Evolutionary conservation across 2,888 invertebrate species (phyloP).

Genomic region (Alcis repandata): DNA sequence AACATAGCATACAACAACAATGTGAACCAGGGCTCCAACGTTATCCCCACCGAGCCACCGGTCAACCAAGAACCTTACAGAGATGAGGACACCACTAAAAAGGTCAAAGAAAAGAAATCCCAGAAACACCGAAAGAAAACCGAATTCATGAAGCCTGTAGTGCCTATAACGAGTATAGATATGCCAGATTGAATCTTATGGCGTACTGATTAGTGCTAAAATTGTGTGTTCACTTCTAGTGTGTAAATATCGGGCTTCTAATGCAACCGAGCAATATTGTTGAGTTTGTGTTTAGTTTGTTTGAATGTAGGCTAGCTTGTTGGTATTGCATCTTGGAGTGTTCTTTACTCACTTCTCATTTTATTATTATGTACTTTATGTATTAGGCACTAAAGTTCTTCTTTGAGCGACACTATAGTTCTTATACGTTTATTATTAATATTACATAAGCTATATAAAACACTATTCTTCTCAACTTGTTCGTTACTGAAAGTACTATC

Average conservation of each 20-base stretch:
- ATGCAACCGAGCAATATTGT: constrained; percentile 76
- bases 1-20: constrained; percentile 97
- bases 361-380: constrained; percentile 6
- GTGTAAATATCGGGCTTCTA: constrained; percentile 50
- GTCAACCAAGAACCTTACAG: constrained; percentile 80
- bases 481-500: not conserved
- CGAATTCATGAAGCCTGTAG: constrained; percentile 93
- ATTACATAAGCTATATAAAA: not conserved
- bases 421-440: not conserved
- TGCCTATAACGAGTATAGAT: constrained; percentile 96
- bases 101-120: constrained; percentile 86
- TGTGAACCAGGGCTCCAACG: constrained; percentile 65
- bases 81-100: constrained; percentile 77
- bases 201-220: constrained; percentile 50
- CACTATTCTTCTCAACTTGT: not conserved
- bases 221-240: constrained; percentile 76
- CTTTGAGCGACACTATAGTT: constrained; percentile 2
- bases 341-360: constrained; percentile 2
- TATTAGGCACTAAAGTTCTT: constrained; percentile 14
- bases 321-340: constrained; percentile 29
- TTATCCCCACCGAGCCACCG: constrained; percentile 71
- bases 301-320: constrained; percentile 27
- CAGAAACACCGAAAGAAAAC: constrained; percentile 91
- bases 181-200: constrained; percentile 92
- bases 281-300: constrained; percentile 73